Percentiles rank a stretch among this genome's conserved stretches.
Conservation (phyloP, 2,113 vertebrate species). For the Oncorhynchus nerka region DNA sequence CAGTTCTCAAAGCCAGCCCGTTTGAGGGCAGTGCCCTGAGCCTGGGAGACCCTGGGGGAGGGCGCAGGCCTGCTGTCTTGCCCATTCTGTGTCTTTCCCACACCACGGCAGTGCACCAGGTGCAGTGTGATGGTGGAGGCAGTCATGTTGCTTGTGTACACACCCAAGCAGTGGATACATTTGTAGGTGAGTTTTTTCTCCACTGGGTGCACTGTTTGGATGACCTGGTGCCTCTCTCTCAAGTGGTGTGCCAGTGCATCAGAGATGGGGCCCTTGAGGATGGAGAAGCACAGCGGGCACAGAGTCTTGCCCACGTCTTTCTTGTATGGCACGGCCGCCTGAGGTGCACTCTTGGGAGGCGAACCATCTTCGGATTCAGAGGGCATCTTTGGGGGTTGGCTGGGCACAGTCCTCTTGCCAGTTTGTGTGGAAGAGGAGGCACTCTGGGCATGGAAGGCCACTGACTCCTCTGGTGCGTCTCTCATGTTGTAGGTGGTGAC, state of each 20-base stretch:
- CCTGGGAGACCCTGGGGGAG: constrained; percentile 77
- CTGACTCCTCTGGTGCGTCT: constrained; percentile 91
- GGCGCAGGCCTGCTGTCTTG: constrained; percentile 84
- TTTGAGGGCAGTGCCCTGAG: constrained; percentile 80
- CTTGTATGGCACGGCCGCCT: constrained; percentile 93
- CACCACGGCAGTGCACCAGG: constrained; percentile 94
- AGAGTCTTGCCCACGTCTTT: constrained; percentile 96
- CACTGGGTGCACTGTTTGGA: constrained; percentile 96
- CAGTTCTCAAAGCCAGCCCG: constrained; percentile 77
- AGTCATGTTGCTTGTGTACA: constrained; percentile 98
- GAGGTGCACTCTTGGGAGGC: constrained; percentile 80
- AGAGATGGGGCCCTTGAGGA: constrained; percentile 96
- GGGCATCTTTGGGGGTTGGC: constrained; percentile 79
- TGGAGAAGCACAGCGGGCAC: constrained; percentile 96
- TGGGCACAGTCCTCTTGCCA: constrained; percentile 76
- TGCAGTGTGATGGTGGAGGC: constrained; percentile 97
- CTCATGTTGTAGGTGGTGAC: constrained; percentile 97
- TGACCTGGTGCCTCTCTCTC: constrained; percentile 93
- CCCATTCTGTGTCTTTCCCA: constrained; percentile 93
- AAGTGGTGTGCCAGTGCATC: constrained; percentile 95
- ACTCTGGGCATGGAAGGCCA: constrained; percentile 94
- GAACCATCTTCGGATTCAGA: constrained; percentile 69
- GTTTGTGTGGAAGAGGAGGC: constrained; percentile 71
- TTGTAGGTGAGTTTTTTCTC: constrained; percentile 98
- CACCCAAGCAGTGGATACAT: constrained; percentile 96